Evolutionary conservation across 2,888 invertebrate species (phyloP).

Genomic region (Choreutis nemorana): DNA sequence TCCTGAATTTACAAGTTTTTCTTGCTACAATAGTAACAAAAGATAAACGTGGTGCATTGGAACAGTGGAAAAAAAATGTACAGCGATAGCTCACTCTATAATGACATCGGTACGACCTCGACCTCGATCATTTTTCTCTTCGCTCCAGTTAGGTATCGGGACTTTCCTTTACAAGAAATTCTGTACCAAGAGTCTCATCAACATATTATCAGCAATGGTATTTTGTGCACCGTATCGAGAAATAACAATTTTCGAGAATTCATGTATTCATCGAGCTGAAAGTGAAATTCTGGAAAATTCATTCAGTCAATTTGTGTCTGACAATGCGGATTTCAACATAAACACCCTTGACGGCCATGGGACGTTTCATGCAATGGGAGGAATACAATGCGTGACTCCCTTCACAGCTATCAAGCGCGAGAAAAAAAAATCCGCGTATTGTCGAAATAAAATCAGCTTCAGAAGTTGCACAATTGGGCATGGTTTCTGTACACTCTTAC

Average conservation of each 20-base stretch:
- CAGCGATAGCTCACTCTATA: conserved; percentile 3
- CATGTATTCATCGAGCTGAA: background rate
- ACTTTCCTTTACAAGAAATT: conserved; percentile 2
- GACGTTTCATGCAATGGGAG: background rate
- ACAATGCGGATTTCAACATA: conserved; percentile 3
- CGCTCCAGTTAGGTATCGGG: background rate
- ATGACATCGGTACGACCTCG: conserved; percentile 2
- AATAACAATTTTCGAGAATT: conserved; percentile 1
- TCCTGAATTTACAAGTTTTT: conserved; percentile 1
- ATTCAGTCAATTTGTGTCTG: background rate
- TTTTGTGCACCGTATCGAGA: conserved; percentile 1
- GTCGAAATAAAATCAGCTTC: background rate
- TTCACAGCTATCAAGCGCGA: background rate
- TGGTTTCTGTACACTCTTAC: background rate
- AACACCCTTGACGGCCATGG: conserved; percentile 1
- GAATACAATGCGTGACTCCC: background rate
- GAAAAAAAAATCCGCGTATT: background rate
- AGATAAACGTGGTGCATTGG: conserved; percentile 1
- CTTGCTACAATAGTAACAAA: conserved; percentile 1
- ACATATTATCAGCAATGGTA: conserved; percentile 1
- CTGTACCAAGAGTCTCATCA: background rate
- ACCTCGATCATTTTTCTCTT: conserved; percentile 4
- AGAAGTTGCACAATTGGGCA: background rate
- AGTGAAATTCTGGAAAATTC: background rate
- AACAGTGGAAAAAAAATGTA: conserved; percentile 2